Evolutionary conservation across 2,797 vertebrate genomes (phyloP), one percentile per base, ranked within the genome.

Genomic region (Diceros bicornis): DNA sequence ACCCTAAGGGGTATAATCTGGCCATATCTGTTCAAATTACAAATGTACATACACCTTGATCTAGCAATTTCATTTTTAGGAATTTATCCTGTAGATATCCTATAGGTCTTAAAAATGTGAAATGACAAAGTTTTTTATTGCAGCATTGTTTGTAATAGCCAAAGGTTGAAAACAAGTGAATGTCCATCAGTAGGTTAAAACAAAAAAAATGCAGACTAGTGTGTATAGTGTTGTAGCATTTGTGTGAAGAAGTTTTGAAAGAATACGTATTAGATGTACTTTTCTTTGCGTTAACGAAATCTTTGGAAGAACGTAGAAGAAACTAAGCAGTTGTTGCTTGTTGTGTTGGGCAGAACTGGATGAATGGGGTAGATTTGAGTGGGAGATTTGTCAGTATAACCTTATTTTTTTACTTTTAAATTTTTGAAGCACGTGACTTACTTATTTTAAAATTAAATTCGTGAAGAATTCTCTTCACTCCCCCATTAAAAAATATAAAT

Each of bases 401-500:
- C 1, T 59, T 47, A 47, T 81, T 90, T 81, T 89, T 96, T 41
- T 12, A 82, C 27, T 89, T 94, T 57, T 41, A 79, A 72, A 68
- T 21, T 87, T 92, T 96, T 79, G 34, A 92, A 57, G 13, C 44
- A 21, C 71, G n/a, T 93, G 47, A 91, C 47, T 92, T 92, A 57
- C 29, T 64, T 88, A 66, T 71, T 94, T 94, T 90, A 20, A 86
- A 93, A 78, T 87, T 90, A 91, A 93, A 74, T 64, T 84, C 77
- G 69, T 71, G 52, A 83, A 64, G 91, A 82, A 52, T 71, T 82
- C 3, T 44, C 97, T 84, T 91, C 21, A 50, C 2, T 72, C 4
- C n/a, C 7, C 4, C 21, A 89, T 68, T 89, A 81, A 93, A 88
- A 64, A 81, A 55, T n/a, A 50, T 64, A 94, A 79, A 44, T 86